phyloP scores from a whole-genome alignment of 2,797 vertebrate genomes.

The Neoniphon sammara region DNA sequence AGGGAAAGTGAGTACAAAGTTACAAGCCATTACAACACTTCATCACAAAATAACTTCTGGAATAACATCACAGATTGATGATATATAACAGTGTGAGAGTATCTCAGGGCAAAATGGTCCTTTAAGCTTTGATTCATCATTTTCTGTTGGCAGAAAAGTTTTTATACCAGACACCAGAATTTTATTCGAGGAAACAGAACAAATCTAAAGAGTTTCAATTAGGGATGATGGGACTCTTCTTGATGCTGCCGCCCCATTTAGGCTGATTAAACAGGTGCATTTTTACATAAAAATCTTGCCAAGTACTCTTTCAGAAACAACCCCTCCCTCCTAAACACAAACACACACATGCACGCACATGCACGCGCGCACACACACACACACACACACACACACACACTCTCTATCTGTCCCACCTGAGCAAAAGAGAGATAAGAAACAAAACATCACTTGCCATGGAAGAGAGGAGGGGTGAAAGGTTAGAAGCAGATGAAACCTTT shows the following conservation, averaged over 20 bases:
- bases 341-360: not conserved
- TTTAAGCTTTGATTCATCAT: not conserved
- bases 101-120: too few species aligned
- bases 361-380: not conserved
- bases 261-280: slow-evolving; percentile 10
- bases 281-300: slow-evolving; percentile 22
- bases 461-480: not conserved
- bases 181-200: not conserved
- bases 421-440: slow-evolving; percentile 35
- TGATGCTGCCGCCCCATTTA: slow-evolving; percentile 21
- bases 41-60: slow-evolving; percentile 12
- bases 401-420: slow-evolving; percentile 18
- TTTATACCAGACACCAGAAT: slow-evolving; percentile 7
- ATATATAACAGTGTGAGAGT: too few species aligned
- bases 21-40: too few species aligned
- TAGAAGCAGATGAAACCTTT: not conserved
- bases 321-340: not conserved
- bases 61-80: too few species aligned
- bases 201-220: too few species aligned
- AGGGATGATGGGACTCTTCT: too few species aligned
- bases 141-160: not conserved
- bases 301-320: slow-evolving; percentile 3
- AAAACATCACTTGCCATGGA: not conserved
- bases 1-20: not conserved
- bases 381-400: slow-evolving; percentile 15